These are phyloP conservation scores for Zaprionus vittiger DNA, from an alignment of 1,140 invertebrate species.

Conservation along the genomic window DNA sequence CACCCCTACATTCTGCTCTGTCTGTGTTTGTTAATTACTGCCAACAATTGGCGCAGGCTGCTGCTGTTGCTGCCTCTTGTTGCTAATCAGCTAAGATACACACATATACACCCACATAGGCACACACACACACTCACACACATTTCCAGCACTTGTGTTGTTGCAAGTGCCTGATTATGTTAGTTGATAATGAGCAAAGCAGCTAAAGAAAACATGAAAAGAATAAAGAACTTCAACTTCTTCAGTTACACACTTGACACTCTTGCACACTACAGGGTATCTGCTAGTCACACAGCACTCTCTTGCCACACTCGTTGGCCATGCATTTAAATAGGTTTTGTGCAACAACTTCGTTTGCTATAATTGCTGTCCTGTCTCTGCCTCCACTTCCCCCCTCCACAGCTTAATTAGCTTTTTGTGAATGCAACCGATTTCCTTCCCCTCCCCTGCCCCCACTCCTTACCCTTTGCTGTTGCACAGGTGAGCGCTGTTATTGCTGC, in stretches of 20 bases:
- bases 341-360: slow-evolving; percentile 49
- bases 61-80: slow-evolving; percentile 20
- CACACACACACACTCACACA: slow-evolving; percentile 26
- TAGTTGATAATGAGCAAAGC: slow-evolving; percentile 74
- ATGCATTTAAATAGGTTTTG: slow-evolving; percentile 73
- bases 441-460: no score
- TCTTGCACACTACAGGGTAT: background rate
- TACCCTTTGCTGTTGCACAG: background rate
- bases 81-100: slow-evolving; percentile 44
- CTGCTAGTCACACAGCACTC: slow-evolving; percentile 4
- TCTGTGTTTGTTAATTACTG: slow-evolving; percentile 70
- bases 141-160: slow-evolving; percentile 24
- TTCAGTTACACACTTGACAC: background rate
- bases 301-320: slow-evolving; percentile 7
- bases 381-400: slow-evolving; percentile 20
- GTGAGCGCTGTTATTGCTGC: background rate
- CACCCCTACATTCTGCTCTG: background rate
- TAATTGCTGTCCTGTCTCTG: slow-evolving; percentile 37
- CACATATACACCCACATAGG: slow-evolving; percentile 29
- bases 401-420: slow-evolving; percentile 54
- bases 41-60: slow-evolving; percentile 62
- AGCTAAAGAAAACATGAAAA: slow-evolving; percentile 32
- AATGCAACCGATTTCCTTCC: background rate
- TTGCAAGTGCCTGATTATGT: slow-evolving; percentile 72
- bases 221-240: background rate